Evolutionary conservation across 2,113 vertebrate genomes (phyloP).

Genomic region (Micronycteris hirsuta): DNA sequence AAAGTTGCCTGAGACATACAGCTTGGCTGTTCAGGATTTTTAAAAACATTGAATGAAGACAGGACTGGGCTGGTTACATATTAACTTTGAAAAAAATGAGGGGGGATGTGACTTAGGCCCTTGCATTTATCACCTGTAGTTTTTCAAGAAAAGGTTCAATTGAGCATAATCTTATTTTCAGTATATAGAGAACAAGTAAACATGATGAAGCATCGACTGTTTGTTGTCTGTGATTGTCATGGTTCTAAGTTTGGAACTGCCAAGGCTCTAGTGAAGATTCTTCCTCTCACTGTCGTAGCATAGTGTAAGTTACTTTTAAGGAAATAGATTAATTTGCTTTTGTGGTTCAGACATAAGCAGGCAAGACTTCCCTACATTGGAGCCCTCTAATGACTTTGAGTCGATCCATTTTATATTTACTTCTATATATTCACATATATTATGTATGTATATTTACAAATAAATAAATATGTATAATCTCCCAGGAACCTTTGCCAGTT

Average conservation of each 20-base stretch:
- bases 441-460: too few relatives aligned
- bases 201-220: neutral
- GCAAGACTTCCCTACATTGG: neutral
- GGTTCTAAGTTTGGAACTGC: constrained; percentile 11
- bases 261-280: neutral
- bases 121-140: neutral
- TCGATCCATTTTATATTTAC: neutral
- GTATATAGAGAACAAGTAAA: neutral
- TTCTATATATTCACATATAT: neutral
- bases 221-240: neutral
- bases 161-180: neutral
- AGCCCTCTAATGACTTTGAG: neutral
- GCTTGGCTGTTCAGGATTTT: neutral
- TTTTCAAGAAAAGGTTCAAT: neutral
- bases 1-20: neutral
- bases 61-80: neutral
- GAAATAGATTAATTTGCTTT: constrained; percentile 12
- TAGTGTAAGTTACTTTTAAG: neutral
- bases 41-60: neutral
- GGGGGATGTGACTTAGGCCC: neutral
- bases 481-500: neutral
- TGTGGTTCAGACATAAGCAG: neutral
- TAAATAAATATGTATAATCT: neutral
- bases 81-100: neutral
- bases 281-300: neutral